Percentiles rank a stretch among this genome's conserved stretches.
Conservation (phyloP, 1,140 invertebrate species). For the Drosophila ogumai region DNA sequence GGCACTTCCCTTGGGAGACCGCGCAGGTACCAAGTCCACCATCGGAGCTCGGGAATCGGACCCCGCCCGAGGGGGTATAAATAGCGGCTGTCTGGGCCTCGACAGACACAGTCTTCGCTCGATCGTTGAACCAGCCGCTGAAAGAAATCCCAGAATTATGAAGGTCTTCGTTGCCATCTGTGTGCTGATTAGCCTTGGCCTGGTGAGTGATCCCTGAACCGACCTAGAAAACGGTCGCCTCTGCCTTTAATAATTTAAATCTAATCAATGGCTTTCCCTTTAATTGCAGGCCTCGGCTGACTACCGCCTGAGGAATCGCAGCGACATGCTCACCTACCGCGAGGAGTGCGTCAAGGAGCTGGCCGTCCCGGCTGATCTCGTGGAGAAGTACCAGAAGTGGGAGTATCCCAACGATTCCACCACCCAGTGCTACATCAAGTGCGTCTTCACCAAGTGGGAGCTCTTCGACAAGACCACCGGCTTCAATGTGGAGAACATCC, state of each 20-base stretch:
- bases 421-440: conserved; percentile 79
- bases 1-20: conserved; percentile 6
- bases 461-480: conserved; percentile 68
- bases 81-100: conserved; percentile 37
- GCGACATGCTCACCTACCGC: conserved; percentile 65
- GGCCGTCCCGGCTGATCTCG: conserved; percentile 50
- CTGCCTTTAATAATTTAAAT: neutral
- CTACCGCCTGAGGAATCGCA: conserved; percentile 69
- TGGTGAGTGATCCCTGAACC: conserved; percentile 45
- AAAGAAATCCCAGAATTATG: conserved; percentile 42
- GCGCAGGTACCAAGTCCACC: conserved; percentile 61
- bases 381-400: conserved; percentile 73
- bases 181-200: conserved; percentile 49
- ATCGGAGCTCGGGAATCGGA: conserved; percentile 5
- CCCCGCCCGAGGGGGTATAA: conserved; percentile 45
- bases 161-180: conserved; percentile 60
- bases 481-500: conserved; percentile 73
- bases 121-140: conserved; percentile 22
- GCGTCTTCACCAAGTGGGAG: conserved; percentile 75
- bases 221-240: neutral
- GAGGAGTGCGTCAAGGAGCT: conserved; percentile 71
- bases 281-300: conserved; percentile 59
- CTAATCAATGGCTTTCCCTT: neutral
- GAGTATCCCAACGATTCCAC: conserved; percentile 69
- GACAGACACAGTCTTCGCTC: conserved; percentile 42